Conservation (phyloP, 2,888 invertebrate species). For the Aquatica leii region DNA sequence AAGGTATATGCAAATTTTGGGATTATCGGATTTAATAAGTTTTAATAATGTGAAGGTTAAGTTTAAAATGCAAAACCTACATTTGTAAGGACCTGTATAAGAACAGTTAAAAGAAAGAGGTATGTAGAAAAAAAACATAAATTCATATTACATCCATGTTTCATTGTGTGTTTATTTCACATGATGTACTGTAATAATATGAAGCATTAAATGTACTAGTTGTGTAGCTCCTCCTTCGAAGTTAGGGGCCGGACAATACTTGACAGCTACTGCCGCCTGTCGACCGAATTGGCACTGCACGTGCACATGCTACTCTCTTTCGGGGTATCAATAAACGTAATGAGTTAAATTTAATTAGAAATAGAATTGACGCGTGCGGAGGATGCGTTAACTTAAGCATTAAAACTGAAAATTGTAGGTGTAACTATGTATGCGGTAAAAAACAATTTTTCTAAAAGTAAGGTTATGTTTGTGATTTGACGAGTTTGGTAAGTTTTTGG, state of each 20-base stretch:
- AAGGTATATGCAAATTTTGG: too few relatives aligned
- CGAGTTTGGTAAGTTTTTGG: too few relatives aligned
- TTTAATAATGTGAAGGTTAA: neutral
- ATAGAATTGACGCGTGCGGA: too few relatives aligned
- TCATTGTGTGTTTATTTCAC: conserved; percentile 48
- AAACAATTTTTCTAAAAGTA: conserved; percentile 15
- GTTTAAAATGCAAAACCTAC: neutral
- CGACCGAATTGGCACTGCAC: conserved; percentile 44
- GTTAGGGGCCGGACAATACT: conserved; percentile 52
- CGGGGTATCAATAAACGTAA: conserved; percentile 35
- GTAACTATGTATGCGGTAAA: neutral
- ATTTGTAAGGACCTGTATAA: conserved; percentile 8
- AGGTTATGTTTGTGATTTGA: too few relatives aligned
- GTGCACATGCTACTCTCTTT: conserved; percentile 48
- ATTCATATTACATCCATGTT: conserved; percentile 46
- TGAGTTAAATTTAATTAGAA: too few relatives aligned
- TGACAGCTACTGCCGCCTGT: conserved; percentile 57
- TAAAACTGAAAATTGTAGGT: neutral
- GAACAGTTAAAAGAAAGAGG: conserved; percentile 13
- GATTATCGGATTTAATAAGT: neutral
- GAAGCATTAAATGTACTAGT: conserved; percentile 53
- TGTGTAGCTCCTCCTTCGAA: conserved; percentile 54
- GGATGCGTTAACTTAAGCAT: too few relatives aligned
- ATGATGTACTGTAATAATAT: conserved; percentile 52
- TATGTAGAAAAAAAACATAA: conserved; percentile 25